phyloP scores from a whole-genome alignment of 2,888 invertebrate genomes.

The Trissonchulus sp. region DNA sequence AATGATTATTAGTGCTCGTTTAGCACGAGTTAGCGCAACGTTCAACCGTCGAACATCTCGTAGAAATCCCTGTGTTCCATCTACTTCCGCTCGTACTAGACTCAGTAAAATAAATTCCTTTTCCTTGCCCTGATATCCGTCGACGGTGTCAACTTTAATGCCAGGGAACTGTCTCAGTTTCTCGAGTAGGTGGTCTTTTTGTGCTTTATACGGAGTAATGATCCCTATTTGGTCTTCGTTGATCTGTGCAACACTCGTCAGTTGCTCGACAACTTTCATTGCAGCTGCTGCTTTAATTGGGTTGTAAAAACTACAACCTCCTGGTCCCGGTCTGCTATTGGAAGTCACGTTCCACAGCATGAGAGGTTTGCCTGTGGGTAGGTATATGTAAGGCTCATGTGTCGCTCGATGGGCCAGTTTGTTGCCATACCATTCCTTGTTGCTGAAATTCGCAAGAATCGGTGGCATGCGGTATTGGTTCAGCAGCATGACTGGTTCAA shows the following conservation, averaged over 20 bases:
- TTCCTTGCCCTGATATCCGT: constrained; percentile 1
- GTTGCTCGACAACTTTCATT: not conserved
- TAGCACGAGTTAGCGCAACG: not conserved
- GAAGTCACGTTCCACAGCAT: not conserved
- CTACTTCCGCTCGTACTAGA: not conserved
- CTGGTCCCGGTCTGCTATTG: not conserved
- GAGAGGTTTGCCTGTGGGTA: not conserved
- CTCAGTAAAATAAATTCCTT: not conserved
- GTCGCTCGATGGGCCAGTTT: not conserved
- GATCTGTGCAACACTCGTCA: too few relatives aligned
- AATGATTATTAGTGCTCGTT: constrained; percentile 1
- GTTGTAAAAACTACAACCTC: not conserved
- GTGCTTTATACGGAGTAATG: constrained; percentile 5
- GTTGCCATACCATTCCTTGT: not conserved
- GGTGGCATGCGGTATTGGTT: constrained; percentile 1
- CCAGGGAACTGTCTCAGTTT: not conserved
- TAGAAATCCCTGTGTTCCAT: not conserved
- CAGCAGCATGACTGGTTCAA: not conserved
- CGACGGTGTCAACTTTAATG: not conserved
- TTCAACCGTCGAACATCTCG: not conserved
- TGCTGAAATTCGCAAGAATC: not conserved
- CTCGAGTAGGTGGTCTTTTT: not conserved
- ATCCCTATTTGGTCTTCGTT: not conserved
- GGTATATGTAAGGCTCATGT: constrained; percentile 1
- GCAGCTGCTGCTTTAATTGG: constrained; percentile 1